Conservation (phyloP, 30 jellyfish, hydroid and myxozoan genomes). For the Mastigias papua region DNA sequence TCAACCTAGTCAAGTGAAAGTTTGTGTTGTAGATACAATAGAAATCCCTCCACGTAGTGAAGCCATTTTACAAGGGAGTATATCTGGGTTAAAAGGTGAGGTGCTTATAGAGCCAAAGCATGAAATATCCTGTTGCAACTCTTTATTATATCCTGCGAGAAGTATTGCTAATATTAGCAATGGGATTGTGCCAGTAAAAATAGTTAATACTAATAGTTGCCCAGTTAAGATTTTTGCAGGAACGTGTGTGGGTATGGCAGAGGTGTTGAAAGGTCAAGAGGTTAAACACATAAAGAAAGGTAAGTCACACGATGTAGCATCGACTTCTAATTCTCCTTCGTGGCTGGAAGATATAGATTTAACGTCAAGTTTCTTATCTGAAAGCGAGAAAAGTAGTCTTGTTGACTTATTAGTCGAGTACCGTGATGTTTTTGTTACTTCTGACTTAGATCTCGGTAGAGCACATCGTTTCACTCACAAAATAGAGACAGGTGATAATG, state of each 20-base stretch:
- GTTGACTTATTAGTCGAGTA: not conserved
- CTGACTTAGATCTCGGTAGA: constrained; percentile 5
- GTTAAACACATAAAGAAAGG: not conserved
- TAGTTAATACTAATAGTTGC: constrained; percentile 5
- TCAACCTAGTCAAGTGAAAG: constrained; percentile 16
- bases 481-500: constrained; percentile 38
- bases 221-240: constrained; percentile 40
- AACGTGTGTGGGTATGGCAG: constrained; percentile 51
- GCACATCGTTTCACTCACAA: constrained; percentile 35
- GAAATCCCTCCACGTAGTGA: constrained; percentile 27
- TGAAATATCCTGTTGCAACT: constrained; percentile 40
- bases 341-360: constrained; percentile 29
- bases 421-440: constrained; percentile 27
- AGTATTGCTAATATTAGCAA: constrained; percentile 2
- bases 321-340: not conserved
- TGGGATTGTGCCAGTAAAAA: constrained; percentile 9
- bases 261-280: not conserved
- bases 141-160: constrained; percentile 52
- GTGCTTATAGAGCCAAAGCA: constrained; percentile 48
- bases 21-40: constrained; percentile 33
- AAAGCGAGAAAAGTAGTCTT: not conserved
- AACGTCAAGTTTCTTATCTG: not conserved
- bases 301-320: not conserved
- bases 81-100: constrained; percentile 19
- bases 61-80: constrained; percentile 11